Evolutionary conservation across 2,797 vertebrate species (phyloP).

Genomic region (Valencia hispanica): DNA sequence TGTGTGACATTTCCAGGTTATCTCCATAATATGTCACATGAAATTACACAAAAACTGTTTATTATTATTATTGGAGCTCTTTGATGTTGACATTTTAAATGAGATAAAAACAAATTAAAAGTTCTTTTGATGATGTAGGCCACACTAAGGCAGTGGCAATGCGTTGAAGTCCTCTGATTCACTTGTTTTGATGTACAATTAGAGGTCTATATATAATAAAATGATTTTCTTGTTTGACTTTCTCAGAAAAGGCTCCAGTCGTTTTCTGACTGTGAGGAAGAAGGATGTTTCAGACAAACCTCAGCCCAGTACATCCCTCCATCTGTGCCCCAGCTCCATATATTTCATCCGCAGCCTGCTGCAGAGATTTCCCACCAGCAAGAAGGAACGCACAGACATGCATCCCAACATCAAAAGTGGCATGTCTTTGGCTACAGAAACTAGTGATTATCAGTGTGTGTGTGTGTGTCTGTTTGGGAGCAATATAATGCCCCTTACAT

Average conservation of each 20-base stretch:
- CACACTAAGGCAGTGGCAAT: no score
- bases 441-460: conserved; percentile 75
- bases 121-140: no score
- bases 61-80: no score
- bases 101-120: no score
- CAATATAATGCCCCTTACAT: not conserved
- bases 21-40: no score
- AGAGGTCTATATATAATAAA: no score
- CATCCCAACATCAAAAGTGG: conserved; percentile 81
- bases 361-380: conserved; percentile 88
- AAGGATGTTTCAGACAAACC: conserved; percentile 82
- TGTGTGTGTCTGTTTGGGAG: not conserved
- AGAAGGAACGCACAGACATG: conserved; percentile 87
- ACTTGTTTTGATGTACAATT: no score
- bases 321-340: conserved; percentile 81
- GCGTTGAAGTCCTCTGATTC: no score
- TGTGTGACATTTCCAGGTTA: no score
- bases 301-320: conserved; percentile 82
- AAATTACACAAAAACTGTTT: no score
- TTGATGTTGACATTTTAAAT: no score
- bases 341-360: conserved; percentile 81
- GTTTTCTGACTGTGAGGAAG: conserved; percentile 90
- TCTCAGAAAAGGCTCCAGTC: conserved; percentile 86
- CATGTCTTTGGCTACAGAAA: conserved; percentile 71
- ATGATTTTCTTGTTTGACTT: not conserved